A percentile compares a stretch with the other conserved stretches of the same genome.
These are phyloP conservation scores for Anadara kagoshimensis DNA, from an alignment of 1,140 invertebrate genomes.

Conservation along the genomic window DNA sequence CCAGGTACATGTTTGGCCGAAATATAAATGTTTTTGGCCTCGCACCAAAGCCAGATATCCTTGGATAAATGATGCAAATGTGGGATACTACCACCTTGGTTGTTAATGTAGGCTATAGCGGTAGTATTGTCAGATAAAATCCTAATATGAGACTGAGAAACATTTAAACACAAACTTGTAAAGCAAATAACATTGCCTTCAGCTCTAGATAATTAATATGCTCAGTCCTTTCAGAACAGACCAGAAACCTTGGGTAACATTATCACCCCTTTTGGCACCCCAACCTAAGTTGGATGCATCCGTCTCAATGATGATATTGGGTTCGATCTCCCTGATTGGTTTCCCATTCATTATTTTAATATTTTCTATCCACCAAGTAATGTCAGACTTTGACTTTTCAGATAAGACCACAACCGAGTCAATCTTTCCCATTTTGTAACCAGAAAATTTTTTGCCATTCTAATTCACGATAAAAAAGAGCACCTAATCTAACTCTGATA, in stretches of 20 bases:
- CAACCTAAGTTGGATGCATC: background rate
- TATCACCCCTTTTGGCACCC: background rate
- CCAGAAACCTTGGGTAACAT: background rate
- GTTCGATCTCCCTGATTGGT: no score
- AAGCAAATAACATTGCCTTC: background rate
- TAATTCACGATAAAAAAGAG: no score
- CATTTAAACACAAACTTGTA: constrained; percentile 8
- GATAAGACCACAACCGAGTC: no score
- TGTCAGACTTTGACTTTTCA: no score
- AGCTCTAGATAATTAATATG: background rate
- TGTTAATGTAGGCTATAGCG: background rate
- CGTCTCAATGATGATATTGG: background rate
- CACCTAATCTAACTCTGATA: no score
- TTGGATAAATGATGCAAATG: no score
- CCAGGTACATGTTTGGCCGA: constrained; percentile 27
- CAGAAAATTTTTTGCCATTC: no score
- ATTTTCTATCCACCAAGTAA: no score
- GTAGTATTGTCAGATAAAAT: background rate
- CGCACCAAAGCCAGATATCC: background rate
- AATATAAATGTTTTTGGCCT: no score
- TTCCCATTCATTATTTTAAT: no score
- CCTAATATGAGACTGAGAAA: background rate
- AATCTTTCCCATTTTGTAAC: no score
- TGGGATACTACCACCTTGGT: background rate
- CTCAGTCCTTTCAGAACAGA: background rate